These are phyloP conservation scores for Podargus strigoides DNA, from an alignment of 2,797 vertebrate species.

Conservation along the genomic window DNA sequence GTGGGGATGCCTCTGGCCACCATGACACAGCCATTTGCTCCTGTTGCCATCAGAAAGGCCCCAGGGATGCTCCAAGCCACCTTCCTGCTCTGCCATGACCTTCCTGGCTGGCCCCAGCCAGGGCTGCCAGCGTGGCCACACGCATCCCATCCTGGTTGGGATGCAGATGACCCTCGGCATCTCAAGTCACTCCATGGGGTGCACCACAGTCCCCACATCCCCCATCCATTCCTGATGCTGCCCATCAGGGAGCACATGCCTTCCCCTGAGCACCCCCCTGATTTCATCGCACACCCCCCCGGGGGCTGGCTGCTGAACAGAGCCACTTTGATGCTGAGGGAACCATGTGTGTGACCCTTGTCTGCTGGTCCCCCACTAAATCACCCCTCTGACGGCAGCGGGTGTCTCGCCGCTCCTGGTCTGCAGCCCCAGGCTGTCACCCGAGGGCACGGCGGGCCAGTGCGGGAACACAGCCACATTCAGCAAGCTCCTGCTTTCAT, in stretches of 20 bases:
- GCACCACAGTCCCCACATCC: too few relatives aligned
- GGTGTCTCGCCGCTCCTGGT: background rate
- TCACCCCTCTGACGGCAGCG: background rate
- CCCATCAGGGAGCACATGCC: rapidly evolving
- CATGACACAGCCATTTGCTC: background rate
- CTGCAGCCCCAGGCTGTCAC: background rate
- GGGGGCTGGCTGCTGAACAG: rapidly evolving
- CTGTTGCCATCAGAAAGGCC: background rate
- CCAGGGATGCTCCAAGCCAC: background rate
- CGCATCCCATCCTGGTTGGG: background rate
- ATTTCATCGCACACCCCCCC: rapidly evolving
- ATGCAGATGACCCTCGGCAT: background rate
- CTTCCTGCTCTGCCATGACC: background rate
- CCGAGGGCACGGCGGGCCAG: rapidly evolving
- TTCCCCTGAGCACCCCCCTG: background rate
- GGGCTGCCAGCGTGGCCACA: rapidly evolving
- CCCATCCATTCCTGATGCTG: rapidly evolving
- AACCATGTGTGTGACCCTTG: background rate
- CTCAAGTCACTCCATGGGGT: background rate
- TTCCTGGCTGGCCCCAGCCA: background rate
- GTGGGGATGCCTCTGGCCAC: background rate
- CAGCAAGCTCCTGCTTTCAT: background rate
- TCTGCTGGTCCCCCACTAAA: background rate
- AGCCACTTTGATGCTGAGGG: background rate
- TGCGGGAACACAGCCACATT: conserved; percentile 11